Evolutionary conservation across 2,113 vertebrate genomes (phyloP), one percentile per base, ranked within the genome.

Genomic region (Tursiops truncatus): DNA sequence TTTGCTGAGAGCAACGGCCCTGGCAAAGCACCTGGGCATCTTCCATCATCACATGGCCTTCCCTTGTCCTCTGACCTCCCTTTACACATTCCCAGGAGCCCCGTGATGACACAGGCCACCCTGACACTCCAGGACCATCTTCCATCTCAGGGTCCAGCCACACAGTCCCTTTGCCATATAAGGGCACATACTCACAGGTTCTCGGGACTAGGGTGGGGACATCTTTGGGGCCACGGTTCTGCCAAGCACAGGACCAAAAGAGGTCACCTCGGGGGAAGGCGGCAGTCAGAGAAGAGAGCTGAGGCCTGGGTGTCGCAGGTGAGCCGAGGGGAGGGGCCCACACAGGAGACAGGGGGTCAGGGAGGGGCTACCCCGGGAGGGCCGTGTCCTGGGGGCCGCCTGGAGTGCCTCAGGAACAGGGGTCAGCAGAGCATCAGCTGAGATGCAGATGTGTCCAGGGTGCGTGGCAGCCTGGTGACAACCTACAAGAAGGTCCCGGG

Each of bases 381-480:
- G 12, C 12, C 6, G 2, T 13, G 3, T 26, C 25, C 47, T 20
- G 47, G 28, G 33, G 77, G 44, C 47, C 53, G 28, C 31, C 5
- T n/a, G 5, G 15, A 25, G n/a, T 2, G 47, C 63, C 33, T 17
- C 89, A 56, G 8, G 12, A 56, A 44, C 1, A 20, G 28, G 31
- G 5, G 18, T 44, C 28, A 15, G n/a, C 28, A 3, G 1, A 1
- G 0, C 44, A 18, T 41, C 71, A 23, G 73, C 33, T 9, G 65
- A n/a, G 33, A 28, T 0, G 1, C 44, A 28, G 33, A 20, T 2
- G 0, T 17, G 5, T n/a, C 23, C 44, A 5, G 56, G 20, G 80
- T 4, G 14, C 50, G 2, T 28, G 5, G 76, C 13, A 26, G 73
- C 56, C 74, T 25, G 20, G 28, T 2, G 83, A 10, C n/a, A 41